Evolutionary conservation across 2,888 invertebrate species (phyloP).

Genomic region (Hemicrepidius hirtus): DNA sequence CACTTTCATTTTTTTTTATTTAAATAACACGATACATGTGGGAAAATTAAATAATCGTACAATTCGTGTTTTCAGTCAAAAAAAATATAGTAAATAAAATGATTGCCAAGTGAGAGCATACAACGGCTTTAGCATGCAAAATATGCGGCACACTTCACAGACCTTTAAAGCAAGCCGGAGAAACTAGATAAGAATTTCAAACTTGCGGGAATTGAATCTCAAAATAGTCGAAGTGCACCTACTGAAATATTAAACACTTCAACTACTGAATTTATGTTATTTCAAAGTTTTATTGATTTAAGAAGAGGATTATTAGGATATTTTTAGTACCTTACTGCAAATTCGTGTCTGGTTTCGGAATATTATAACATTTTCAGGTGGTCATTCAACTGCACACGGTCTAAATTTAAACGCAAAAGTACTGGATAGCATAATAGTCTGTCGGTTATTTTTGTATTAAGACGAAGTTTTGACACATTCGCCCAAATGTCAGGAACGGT

Average conservation of each 20-base stretch:
- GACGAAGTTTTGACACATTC: constrained; percentile 27
- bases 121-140: constrained; percentile 11
- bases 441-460: constrained; percentile 25
- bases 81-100: constrained; percentile 44
- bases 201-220: not conserved
- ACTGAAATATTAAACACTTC: too few species aligned
- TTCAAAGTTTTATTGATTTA: not conserved
- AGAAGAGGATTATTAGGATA: not conserved
- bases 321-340: constrained; percentile 1
- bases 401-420: constrained; percentile 31
- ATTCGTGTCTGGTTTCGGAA: constrained; percentile 9
- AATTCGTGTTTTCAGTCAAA: constrained; percentile 20
- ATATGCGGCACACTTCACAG: constrained; percentile 12
- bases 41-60: constrained; percentile 1
- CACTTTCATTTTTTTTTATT: constrained; percentile 18
- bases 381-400: constrained; percentile 28
- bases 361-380: constrained; percentile 14
- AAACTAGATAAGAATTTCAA: constrained; percentile 17
- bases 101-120: constrained; percentile 39
- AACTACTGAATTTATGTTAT: too few species aligned
- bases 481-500: constrained; percentile 22
- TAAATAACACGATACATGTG: constrained; percentile 7
- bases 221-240: constrained; percentile 3
- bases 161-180: constrained; percentile 8
- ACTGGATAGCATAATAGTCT: constrained; percentile 32